Conservation (phyloP, 2,888 invertebrate genomes). For the Xanthia icteritia region DNA sequence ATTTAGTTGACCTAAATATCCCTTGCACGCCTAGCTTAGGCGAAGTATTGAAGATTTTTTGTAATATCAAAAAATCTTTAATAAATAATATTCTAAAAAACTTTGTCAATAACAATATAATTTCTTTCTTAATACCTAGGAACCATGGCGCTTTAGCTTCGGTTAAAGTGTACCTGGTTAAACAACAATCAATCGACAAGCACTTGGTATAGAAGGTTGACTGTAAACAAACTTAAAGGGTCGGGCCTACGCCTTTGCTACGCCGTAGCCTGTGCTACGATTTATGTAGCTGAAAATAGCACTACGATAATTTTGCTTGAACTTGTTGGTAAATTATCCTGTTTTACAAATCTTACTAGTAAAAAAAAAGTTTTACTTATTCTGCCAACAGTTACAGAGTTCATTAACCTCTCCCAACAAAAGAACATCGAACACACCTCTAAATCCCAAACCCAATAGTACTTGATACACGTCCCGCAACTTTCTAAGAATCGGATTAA, state of each 20-base stretch:
- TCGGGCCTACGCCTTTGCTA: not conserved
- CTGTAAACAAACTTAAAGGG: not conserved
- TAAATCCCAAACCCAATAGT: conserved; percentile 22
- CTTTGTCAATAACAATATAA: no score
- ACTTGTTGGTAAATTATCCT: not conserved
- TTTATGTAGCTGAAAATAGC: not conserved
- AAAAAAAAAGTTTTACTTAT: no score
- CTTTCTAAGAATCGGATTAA: conserved; percentile 58
- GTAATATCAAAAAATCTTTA: no score
- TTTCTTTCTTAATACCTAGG: not conserved
- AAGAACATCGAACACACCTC: not conserved
- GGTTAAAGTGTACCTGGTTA: not conserved
- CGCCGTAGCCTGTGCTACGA: conserved; percentile 3
- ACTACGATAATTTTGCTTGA: not conserved
- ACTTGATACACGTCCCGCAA: conserved; percentile 36
- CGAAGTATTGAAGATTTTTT: conserved; percentile 54
- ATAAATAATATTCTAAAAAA: no score
- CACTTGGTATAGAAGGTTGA: not conserved
- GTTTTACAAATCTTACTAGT: not conserved
- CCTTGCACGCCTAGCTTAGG: not conserved
- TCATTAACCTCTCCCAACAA: not conserved
- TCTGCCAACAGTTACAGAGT: not conserved
- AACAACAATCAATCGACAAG: not conserved
- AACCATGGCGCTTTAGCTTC: no score
- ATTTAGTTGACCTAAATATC: conserved; percentile 47